Conservation (phyloP, 2,888 invertebrate species). For the Monochamus alternatus region DNA sequence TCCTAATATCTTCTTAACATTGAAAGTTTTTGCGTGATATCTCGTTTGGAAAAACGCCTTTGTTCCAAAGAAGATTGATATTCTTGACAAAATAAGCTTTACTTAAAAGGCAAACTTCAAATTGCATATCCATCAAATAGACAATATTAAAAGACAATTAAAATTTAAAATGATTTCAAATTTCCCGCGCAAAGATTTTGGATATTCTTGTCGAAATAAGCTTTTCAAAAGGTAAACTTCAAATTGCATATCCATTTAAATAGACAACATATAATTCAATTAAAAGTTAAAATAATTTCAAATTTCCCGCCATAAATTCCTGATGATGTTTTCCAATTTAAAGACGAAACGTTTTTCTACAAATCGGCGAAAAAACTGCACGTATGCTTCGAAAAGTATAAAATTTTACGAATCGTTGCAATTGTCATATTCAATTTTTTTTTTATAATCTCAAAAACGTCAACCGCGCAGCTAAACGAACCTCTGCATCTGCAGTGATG, state of each 20-base stretch:
- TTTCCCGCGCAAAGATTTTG: slow-evolving; percentile 24
- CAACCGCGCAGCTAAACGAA: slow-evolving; percentile 7
- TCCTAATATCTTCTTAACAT: too few species aligned
- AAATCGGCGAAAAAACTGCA: background rate
- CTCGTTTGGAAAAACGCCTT: too few species aligned
- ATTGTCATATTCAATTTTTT: too few species aligned
- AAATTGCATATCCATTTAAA: too few species aligned
- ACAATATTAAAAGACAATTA: background rate
- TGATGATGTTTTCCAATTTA: slow-evolving; percentile 19
- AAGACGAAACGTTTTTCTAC: slow-evolving; percentile 7
- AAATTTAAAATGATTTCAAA: slow-evolving; percentile 32
- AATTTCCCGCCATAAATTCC: slow-evolving; percentile 37
- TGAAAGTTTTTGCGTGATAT: too few species aligned
- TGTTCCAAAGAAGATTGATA: too few species aligned
- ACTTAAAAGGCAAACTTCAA: too few species aligned
- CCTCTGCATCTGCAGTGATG: background rate
- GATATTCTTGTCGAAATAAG: too few species aligned
- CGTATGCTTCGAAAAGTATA: background rate
- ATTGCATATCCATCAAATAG: too few species aligned
- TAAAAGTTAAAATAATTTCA: slow-evolving; percentile 21
- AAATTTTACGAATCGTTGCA: too few species aligned
- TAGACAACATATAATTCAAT: background rate
- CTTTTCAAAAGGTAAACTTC: too few species aligned
- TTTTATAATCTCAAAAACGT: background rate
- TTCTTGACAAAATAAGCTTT: too few species aligned